Conservation (phyloP, 2,888 invertebrate genomes). For the Xanthorhoe spadicearia region DNA sequence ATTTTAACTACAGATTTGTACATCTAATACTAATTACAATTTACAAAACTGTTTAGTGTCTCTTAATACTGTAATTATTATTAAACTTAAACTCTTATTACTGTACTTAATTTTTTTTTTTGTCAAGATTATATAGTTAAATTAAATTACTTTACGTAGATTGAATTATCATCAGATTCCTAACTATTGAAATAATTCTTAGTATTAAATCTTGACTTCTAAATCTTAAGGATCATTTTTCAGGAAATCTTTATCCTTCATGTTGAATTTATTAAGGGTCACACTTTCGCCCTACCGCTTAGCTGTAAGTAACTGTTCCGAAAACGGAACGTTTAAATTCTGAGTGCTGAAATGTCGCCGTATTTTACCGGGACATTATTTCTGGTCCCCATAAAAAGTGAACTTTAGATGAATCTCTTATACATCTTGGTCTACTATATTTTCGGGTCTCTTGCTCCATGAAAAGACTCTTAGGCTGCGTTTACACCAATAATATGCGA, state of each 20-base stretch:
- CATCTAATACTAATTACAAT: too few relatives aligned
- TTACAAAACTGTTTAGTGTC: too few relatives aligned
- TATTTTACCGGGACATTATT: constrained; percentile 80
- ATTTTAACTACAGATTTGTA: too few relatives aligned
- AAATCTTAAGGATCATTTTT: constrained; percentile 63
- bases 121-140: too few relatives aligned
- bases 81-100: too few relatives aligned
- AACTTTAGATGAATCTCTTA: constrained; percentile 58
- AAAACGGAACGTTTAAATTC: constrained; percentile 80
- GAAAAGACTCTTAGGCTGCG: not conserved
- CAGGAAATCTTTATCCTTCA: constrained; percentile 67
- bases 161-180: not conserved
- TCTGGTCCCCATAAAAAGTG: constrained; percentile 77
- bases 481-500: too few relatives aligned
- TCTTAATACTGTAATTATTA: too few relatives aligned
- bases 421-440: constrained; percentile 23
- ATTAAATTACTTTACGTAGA: too few relatives aligned
- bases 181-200: constrained; percentile 4
- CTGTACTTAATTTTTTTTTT: too few relatives aligned
- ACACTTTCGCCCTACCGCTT: constrained; percentile 65
- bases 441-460: not conserved
- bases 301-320: constrained; percentile 74
- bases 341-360: constrained; percentile 72
- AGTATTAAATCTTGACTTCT: constrained; percentile 15
- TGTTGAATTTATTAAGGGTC: constrained; percentile 80